These are phyloP conservation scores for Mongoloraphidia duomilia DNA, from an alignment of 2,888 invertebrate genomes.

Conservation along the genomic window DNA sequence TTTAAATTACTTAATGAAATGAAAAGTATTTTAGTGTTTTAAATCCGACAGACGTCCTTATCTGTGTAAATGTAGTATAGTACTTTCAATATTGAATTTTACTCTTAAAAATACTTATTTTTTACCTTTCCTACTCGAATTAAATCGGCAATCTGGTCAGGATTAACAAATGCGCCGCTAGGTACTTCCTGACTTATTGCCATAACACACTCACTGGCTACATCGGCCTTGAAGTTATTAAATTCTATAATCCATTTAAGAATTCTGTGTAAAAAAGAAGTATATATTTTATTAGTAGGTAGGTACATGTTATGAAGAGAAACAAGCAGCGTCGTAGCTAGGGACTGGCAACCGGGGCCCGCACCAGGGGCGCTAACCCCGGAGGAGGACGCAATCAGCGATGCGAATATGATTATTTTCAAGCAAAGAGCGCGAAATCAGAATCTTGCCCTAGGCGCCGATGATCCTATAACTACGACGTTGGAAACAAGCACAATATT, in stretches of 20 bases:
- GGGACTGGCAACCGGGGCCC: too few relatives aligned
- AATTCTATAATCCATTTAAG: constrained; percentile 32
- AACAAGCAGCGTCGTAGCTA: too few relatives aligned
- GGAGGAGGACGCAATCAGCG: too few relatives aligned
- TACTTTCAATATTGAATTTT: not conserved
- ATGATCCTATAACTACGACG: too few relatives aligned
- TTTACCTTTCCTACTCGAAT: constrained; percentile 22
- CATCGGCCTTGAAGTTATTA: constrained; percentile 16
- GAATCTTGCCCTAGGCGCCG: too few relatives aligned
- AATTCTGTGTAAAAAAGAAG: constrained; percentile 22
- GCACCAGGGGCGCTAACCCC: too few relatives aligned
- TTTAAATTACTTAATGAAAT: too few relatives aligned
- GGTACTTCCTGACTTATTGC: constrained; percentile 25
- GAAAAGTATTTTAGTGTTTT: too few relatives aligned
- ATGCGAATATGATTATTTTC: too few relatives aligned
- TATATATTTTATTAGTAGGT: not conserved
- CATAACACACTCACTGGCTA: constrained; percentile 21
- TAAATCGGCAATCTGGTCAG: constrained; percentile 30
- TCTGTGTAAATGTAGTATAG: not conserved
- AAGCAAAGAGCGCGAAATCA: too few relatives aligned
- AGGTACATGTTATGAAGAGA: not conserved
- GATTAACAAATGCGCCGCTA: constrained; percentile 29
- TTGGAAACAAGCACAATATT: not conserved
- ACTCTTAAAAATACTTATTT: not conserved
- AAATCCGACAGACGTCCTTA: too few relatives aligned